Evolutionary conservation across 1,140 invertebrate species (phyloP).

Genomic region (Drosophila nigromelanica): DNA sequence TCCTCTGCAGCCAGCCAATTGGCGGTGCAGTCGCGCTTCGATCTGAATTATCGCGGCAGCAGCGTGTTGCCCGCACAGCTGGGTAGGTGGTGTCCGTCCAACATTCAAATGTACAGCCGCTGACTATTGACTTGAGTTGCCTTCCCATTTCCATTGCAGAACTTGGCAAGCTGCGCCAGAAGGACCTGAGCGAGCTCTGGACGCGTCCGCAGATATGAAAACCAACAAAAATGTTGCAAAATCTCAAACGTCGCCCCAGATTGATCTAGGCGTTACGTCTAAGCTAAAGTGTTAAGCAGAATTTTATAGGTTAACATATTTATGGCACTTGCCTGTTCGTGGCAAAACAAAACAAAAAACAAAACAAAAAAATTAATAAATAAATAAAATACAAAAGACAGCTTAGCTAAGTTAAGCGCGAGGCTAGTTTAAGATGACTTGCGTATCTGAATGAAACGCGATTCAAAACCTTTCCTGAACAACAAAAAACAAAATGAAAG

Average conservation of each 20-base stretch:
- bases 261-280: conserved; percentile 39
- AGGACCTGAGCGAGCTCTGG: conserved; percentile 78
- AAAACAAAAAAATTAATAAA: not conserved
- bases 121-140: not conserved
- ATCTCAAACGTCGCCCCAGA: conserved; percentile 59
- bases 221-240: conserved; percentile 39
- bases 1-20: conserved; percentile 51
- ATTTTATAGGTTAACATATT: conserved; percentile 32
- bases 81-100: conserved; percentile 50
- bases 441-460: conserved; percentile 9
- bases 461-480: conserved; percentile 35
- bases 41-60: conserved; percentile 68
- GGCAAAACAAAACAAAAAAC: conserved; percentile 2
- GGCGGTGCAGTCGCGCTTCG: conserved; percentile 71
- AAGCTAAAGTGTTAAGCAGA: conserved; percentile 24
- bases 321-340: conserved; percentile 13
- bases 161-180: conserved; percentile 74
- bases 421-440: conserved; percentile 63
- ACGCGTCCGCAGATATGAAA: conserved; percentile 80
- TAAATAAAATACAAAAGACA: conserved; percentile 45
- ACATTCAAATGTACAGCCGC: too few relatives aligned
- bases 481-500: conserved; percentile 8
- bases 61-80: conserved; percentile 61
- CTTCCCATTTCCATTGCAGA: conserved; percentile 45
- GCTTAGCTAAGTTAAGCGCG: conserved; percentile 29